Base-by-base conservation (phyloP, 2,113 vertebrate genomes). In the Erythrocercus mccallii region DNA sequence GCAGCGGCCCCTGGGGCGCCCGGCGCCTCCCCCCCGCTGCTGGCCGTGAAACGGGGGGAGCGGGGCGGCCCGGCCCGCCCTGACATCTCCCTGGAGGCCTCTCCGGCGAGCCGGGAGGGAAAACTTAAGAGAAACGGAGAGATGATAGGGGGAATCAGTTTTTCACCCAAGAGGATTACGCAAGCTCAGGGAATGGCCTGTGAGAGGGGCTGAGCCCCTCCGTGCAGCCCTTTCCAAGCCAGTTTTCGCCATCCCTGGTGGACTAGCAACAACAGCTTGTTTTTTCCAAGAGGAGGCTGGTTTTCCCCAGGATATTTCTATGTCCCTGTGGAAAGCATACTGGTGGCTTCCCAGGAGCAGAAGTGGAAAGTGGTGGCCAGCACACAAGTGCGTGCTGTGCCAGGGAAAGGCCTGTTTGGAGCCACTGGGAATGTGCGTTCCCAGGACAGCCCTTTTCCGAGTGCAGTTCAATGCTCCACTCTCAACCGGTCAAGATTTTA, bases 371-470 rank as follows among this genome's bases (percentile, higher is more conserved):
- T 20, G 4, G 1, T 1, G 3, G 8, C 40, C 27, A 19, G 23
- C 14, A 7, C 25, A 2, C 4, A 5, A 40, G 22, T 1, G 0
- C 0, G 0, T 11, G 31, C 53, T 0, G 0, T 19, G 16, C n/a
- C 51, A 33, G 31, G 45, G 35, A 40, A 33, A 40, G 17, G 20
- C 37, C 44, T 9, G 8, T 22, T 19, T 35, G 66, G 31, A 27
- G 42, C n/a, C 15, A 0, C 33, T 35, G 4, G 51, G 45, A 42
- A 30, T 1, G 1, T 4, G 10, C 1, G 3, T 24, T 60, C 61
- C 70, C 62, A 77, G 51, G 15, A 45, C 30, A 45, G 50, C 25
- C 38, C 51, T 42, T 80, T 40, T 16, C 57, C 28, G 8, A 51
- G 15, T 14, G 2, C 37, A 23, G 18, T 12, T 38, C 56, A 54